Base-by-base conservation (phyloP, 2,797 vertebrate genomes). In the Luscinia luscinia region DNA sequence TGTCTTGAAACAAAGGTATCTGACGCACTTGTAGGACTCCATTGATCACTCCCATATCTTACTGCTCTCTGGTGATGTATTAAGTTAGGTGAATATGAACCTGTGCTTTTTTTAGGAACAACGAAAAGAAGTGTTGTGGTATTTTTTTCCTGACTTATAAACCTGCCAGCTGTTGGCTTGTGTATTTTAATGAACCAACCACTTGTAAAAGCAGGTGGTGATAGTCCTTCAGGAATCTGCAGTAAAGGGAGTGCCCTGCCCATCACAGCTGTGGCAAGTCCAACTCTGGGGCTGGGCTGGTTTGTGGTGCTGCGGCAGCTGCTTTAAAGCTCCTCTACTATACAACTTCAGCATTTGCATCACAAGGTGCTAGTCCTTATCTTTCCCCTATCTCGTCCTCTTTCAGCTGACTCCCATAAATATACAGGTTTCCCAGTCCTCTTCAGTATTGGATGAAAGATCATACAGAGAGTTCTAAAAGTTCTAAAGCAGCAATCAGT, bases 111-210 rank as follows among this genome's bases (percentile, higher is more conserved):
- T 69, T 30, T 41, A 49, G 16, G 19, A 38, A 19, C 17, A 43
- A 61, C 20, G 30, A n/a, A 15, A n/a, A 46, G 32, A 24, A 11
- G 6, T 15, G 4, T 11, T 2, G 2, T 2, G 2, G 0, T 2
- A 34, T 52, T 0, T 2, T 48, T 48, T 46, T 40, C 43, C 57
- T 40, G 9, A 26, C 21, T 30, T 64, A 3, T 52, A 38, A 59
- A 26, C 30, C 28, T 48, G 30, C 6, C 28, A n/a, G 32, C 41
- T 90, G 21, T 64, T 85, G 40, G 22, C 26, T 30, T 74, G 2
- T 28, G 10, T 59, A 13, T 49, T 68, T 87, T 68, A 38, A 26
- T 30, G 43, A 75, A 45, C 13, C 12, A 46, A 10, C 22, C 18
- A 52, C 41, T 77, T 48, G 3, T 28, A 24, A 28, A 16, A 46